Evolutionary conservation across 2,113 vertebrate species (phyloP).

Genomic region (Platycercus adscitus): DNA sequence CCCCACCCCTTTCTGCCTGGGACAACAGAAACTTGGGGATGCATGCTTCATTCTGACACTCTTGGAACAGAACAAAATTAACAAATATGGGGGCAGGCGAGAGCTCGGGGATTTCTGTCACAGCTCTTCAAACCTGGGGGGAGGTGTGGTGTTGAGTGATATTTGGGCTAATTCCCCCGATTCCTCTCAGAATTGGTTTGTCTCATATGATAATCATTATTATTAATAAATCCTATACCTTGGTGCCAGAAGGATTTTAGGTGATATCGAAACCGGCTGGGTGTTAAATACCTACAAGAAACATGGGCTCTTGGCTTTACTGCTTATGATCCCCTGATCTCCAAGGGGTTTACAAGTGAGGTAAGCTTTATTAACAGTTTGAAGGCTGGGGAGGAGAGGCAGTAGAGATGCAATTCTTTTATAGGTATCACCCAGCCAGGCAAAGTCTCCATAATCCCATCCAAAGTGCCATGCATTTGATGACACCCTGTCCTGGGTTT

Average conservation of each 20-base stretch:
- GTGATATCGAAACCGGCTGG: not conserved
- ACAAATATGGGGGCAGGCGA: rapidly evolving
- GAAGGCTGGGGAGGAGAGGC: not conserved
- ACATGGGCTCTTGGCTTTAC: not conserved
- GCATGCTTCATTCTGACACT: not conserved
- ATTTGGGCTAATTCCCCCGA: not conserved
- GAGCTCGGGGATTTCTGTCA: not conserved
- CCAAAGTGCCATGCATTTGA: not conserved
- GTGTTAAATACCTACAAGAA: constrained; percentile 5
- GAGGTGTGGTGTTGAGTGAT: not conserved
- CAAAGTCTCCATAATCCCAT: not conserved
- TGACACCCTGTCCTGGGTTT: not conserved
- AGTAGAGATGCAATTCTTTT: not conserved
- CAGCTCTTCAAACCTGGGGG: not conserved
- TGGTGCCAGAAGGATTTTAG: not conserved
- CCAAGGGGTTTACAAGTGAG: not conserved
- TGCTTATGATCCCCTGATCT: not conserved
- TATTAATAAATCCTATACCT: not conserved
- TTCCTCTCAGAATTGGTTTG: not conserved
- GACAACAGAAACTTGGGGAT: not conserved
- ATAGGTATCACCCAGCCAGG: not conserved
- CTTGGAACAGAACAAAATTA: not conserved
- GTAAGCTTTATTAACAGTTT: not conserved
- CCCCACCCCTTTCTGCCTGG: not conserved
- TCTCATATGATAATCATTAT: not conserved